Conservation (phyloP, 2,113 vertebrate genomes). For the Arothron firmamentum region DNA sequence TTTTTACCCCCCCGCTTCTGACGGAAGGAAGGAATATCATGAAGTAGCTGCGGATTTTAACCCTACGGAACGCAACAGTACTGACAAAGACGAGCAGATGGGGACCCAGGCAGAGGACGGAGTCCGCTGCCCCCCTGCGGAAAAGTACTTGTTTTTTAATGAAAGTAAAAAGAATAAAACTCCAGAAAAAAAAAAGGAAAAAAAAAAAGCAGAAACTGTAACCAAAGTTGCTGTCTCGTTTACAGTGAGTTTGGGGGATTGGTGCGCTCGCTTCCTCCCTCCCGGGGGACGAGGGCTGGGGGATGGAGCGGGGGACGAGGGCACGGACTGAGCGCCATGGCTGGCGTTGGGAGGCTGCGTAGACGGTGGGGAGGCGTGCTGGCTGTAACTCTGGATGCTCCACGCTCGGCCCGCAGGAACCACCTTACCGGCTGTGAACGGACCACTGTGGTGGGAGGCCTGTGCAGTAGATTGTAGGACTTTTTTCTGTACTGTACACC, state of each 20-base stretch:
- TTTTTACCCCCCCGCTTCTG: conserved; percentile 85
- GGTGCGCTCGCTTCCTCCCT: conserved; percentile 74
- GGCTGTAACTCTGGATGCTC: conserved; percentile 81
- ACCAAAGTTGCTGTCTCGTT: conserved; percentile 99
- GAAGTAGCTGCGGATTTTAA: conserved; percentile 72
- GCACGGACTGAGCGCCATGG: conserved; percentile 63
- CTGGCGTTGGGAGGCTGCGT: conserved; percentile 70
- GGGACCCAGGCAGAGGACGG: conserved; percentile 82
- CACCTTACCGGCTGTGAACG: conserved; percentile 88
- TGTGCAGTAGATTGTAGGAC: conserved; percentile 98
- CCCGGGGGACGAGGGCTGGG: conserved; percentile 4
- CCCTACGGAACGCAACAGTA: conserved; percentile 41
- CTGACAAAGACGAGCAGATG: conserved; percentile 57
- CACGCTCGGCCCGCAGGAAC: conserved; percentile 88
- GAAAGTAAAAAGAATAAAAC: conserved; percentile 62
- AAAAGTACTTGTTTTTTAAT: conserved; percentile 77
- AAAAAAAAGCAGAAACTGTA: conserved; percentile 72
- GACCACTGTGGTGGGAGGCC: conserved; percentile 86
- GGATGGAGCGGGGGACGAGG: conserved; percentile 34
- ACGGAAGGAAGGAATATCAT: conserved; percentile 82
- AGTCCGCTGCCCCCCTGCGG: conserved; percentile 86
- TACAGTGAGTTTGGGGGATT: conserved; percentile 97
- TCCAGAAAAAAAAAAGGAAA: conserved; percentile 46
- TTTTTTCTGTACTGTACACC: conserved; percentile 97
- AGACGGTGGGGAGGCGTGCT: conserved; percentile 87